These are phyloP conservation scores for Platyura marginata DNA, from an alignment of 1,140 invertebrate genomes.

Conservation along the genomic window DNA sequence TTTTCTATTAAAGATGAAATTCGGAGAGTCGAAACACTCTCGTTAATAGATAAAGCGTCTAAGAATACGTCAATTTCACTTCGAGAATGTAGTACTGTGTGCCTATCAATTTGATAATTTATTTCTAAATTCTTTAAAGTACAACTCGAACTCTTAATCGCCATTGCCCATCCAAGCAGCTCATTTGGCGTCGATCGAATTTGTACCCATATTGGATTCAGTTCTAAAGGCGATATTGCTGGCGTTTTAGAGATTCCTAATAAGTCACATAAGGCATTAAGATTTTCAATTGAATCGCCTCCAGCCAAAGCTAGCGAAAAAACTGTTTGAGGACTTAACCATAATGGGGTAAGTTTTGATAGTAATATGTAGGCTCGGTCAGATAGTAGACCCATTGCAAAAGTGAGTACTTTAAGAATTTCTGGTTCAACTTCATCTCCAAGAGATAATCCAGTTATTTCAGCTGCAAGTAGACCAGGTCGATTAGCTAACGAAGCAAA, in stretches of 20 bases:
- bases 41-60: slow-evolving; percentile 24
- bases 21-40: slow-evolving; percentile 27
- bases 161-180: slow-evolving; percentile 28
- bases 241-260: slow-evolving; percentile 19
- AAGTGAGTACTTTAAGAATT: slow-evolving; percentile 21
- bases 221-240: slow-evolving; percentile 17
- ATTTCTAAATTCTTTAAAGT: slow-evolving; percentile 28
- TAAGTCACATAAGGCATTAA: slow-evolving; percentile 27
- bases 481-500: slow-evolving; percentile 31
- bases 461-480: slow-evolving; percentile 28
- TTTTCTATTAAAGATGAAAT: slow-evolving; percentile 29
- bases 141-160: slow-evolving; percentile 25
- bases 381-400: slow-evolving; percentile 29
- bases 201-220: slow-evolving; percentile 20
- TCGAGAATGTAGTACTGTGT: slow-evolving; percentile 12
- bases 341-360: slow-evolving; percentile 27
- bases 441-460: slow-evolving; percentile 29
- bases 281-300: slow-evolving; percentile 28
- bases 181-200: slow-evolving; percentile 27
- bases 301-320: slow-evolving; percentile 29
- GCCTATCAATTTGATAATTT: slow-evolving; percentile 27
- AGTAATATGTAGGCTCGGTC: slow-evolving; percentile 28
- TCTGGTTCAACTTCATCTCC: slow-evolving; percentile 10
- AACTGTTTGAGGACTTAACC: slow-evolving; percentile 27
- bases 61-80: slow-evolving; percentile 24